Percentiles rank a stretch among this genome's conserved stretches.
These are phyloP conservation scores for Tipula lateralis DNA, from an alignment of 2,888 invertebrate species.

Conservation along the genomic window DNA sequence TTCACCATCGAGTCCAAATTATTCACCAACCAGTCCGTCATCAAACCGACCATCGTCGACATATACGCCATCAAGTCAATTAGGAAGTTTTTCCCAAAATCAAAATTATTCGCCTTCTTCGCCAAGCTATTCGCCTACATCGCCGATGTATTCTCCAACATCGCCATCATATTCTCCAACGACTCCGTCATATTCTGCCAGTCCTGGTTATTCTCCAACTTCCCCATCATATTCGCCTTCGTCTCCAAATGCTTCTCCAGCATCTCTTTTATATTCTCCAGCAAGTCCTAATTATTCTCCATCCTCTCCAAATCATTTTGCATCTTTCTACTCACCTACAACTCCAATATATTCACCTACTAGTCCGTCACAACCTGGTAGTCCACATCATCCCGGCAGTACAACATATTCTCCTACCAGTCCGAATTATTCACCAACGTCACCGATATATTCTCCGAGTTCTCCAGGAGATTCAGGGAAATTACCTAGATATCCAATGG, in stretches of 20 bases:
- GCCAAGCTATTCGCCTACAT: constrained; percentile 61
- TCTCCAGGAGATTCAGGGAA: constrained; percentile 80
- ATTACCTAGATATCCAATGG: constrained; percentile 46
- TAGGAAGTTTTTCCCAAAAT: constrained; percentile 42
- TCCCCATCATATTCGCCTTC: constrained; percentile 66
- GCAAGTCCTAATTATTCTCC: constrained; percentile 82
- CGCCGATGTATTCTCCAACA: constrained; percentile 51
- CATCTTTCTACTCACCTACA: constrained; percentile 62
- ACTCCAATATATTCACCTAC: constrained; percentile 78
- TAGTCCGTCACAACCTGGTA: constrained; percentile 47
- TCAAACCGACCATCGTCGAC: constrained; percentile 47
- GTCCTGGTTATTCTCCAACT: constrained; percentile 58
- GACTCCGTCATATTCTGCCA: constrained; percentile 35
- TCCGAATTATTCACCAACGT: constrained; percentile 78
- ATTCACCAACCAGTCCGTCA: constrained; percentile 61
- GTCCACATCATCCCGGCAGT: constrained; percentile 60
- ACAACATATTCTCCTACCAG: constrained; percentile 74
- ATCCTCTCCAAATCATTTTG: constrained; percentile 64
- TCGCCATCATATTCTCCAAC: constrained; percentile 31
- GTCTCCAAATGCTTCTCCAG: constrained; percentile 73
- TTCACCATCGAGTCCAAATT: constrained; percentile 74
- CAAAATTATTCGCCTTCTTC: constrained; percentile 34
- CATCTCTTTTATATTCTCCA: constrained; percentile 74
- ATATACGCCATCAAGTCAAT: constrained; percentile 39
- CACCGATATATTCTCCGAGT: constrained; percentile 80